Percentiles rank a stretch among this genome's conserved stretches.
These are phyloP conservation scores for Cacatua alba DNA, from an alignment of 2,113 vertebrate genomes.

Conservation along the genomic window DNA sequence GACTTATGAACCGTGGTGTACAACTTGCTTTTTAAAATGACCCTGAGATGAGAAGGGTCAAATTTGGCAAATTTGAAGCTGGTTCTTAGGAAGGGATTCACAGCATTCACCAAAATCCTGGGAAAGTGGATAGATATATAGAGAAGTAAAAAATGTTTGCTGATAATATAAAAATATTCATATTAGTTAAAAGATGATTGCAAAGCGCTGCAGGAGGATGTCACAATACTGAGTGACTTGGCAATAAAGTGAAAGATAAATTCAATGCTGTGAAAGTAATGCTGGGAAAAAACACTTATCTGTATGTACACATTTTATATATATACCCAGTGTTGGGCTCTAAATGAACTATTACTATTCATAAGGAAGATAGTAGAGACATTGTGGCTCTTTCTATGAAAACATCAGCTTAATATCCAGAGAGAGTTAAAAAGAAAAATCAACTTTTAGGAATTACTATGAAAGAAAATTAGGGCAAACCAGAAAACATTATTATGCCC, in stretches of 20 bases:
- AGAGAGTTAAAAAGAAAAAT: constrained; percentile 13
- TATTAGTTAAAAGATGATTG: neutral
- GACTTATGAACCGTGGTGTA: neutral
- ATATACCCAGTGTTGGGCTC: neutral
- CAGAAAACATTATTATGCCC: constrained; percentile 11
- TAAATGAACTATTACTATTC: neutral
- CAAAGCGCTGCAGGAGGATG: neutral
- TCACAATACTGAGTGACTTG: neutral
- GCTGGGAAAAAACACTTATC: neutral
- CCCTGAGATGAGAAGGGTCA: neutral
- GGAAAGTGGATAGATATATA: neutral
- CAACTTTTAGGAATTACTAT: neutral
- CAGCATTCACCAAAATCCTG: neutral
- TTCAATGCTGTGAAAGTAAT: neutral
- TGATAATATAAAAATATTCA: neutral
- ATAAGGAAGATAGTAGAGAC: neutral
- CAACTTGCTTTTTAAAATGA: neutral
- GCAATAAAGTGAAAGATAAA: neutral
- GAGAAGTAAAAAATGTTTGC: neutral
- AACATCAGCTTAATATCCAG: neutral
- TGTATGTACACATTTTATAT: neutral
- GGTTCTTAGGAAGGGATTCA: neutral
- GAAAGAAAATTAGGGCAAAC: constrained; percentile 13
- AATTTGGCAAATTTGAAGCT: neutral
- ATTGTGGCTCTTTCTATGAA: neutral